phyloP scores from a whole-genome alignment of 2,113 vertebrate species.

The Maylandia zebra region DNA sequence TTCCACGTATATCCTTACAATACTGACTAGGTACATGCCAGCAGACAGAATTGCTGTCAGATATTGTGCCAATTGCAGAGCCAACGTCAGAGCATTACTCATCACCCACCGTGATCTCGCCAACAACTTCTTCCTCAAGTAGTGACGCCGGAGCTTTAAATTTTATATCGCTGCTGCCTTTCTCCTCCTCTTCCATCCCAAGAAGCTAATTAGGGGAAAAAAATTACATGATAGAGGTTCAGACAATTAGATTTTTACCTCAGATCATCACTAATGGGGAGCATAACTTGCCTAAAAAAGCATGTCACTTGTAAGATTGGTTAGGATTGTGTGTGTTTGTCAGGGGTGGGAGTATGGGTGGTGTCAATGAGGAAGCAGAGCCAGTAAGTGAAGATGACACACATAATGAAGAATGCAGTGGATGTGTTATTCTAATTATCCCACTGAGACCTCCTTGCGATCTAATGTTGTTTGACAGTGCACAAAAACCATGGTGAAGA shows the following conservation, averaged over 20 bases:
- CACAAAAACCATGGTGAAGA: conserved; percentile 27
- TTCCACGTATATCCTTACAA: background rate
- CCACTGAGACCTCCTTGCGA: conserved; percentile 9
- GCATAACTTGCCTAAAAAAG: conserved; percentile 23
- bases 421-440: conserved; percentile 65
- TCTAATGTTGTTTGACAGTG: conserved; percentile 63
- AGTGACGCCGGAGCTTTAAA: background rate
- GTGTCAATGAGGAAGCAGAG: conserved; percentile 7
- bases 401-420: conserved; percentile 62
- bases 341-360: background rate
- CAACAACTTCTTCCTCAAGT: conserved; percentile 25
- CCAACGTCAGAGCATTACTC: conserved; percentile 35
- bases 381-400: conserved; percentile 59
- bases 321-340: background rate
- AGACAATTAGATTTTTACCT: conserved; percentile 29
- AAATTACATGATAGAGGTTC: conserved; percentile 5
- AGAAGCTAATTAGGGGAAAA: conserved; percentile 20
- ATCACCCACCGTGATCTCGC: conserved; percentile 11
- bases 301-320: background rate
- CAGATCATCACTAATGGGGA: conserved; percentile 25
- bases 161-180: background rate
- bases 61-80: conserved; percentile 22
- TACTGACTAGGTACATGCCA: background rate
- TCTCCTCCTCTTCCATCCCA: background rate
- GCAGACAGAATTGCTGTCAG: conserved; percentile 6